Conservation (phyloP, 2,888 invertebrate species). For the Diarsia rubi region DNA sequence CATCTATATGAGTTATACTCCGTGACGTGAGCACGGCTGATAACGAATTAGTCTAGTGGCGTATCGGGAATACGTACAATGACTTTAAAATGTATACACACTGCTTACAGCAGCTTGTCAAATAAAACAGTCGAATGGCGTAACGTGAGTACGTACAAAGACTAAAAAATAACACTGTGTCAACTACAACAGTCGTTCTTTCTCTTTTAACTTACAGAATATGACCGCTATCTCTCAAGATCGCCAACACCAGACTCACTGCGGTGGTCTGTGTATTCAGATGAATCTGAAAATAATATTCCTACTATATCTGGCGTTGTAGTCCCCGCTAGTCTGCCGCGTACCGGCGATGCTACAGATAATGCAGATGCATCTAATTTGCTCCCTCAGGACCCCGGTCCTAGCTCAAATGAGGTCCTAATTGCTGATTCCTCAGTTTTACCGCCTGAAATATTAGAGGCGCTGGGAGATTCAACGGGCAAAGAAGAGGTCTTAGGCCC, state of each 20-base stretch:
- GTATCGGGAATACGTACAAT: too few species aligned
- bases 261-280: not conserved
- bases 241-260: slow-evolving; percentile 1
- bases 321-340: not conserved
- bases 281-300: slow-evolving; percentile 6
- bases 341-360: not conserved
- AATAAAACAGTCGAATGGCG: too few species aligned
- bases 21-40: too few species aligned
- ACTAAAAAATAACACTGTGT: too few species aligned
- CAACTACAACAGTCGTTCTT: too few species aligned
- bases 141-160: too few species aligned
- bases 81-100: too few species aligned
- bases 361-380: not conserved
- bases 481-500: not conserved
- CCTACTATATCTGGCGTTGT: not conserved
- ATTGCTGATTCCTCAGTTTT: not conserved
- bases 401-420: not conserved
- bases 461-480: not conserved
- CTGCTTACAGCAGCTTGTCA: too few species aligned
- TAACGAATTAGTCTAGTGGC: too few species aligned
- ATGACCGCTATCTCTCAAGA: not conserved
- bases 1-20: too few species aligned
- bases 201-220: too few species aligned
- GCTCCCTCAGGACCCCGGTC: not conserved
- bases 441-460: slow-evolving; percentile 5